phyloP scores from a whole-genome alignment of 2,113 vertebrate genomes.

The Melanerpes formicivorus region DNA sequence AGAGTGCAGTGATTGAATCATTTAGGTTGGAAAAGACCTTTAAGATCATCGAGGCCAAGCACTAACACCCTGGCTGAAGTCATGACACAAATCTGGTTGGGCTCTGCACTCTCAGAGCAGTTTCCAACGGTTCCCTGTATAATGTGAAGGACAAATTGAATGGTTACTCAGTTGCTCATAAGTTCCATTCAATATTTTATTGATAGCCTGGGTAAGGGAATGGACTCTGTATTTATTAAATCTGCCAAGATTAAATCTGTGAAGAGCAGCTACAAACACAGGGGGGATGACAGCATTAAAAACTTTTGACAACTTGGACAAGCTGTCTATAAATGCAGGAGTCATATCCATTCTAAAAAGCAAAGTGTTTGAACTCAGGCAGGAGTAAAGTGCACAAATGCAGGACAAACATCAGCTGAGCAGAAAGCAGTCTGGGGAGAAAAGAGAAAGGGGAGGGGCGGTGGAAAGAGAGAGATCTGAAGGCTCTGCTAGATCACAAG shows the following conservation, averaged over 20 bases:
- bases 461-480: background rate
- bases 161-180: slow-evolving; percentile 41
- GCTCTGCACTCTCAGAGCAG: background rate
- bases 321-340: slow-evolving; percentile 34
- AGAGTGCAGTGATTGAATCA: background rate
- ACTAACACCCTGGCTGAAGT: background rate
- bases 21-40: too few species aligned
- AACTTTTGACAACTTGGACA: slow-evolving; percentile 57
- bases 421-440: background rate
- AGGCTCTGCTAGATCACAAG: background rate
- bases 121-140: background rate
- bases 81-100: background rate
- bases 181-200: slow-evolving; percentile 62
- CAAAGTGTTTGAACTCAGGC: background rate
- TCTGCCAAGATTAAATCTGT: slow-evolving; percentile 57
- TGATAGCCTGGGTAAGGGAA: slow-evolving; percentile 49
- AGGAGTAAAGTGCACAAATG: background rate
- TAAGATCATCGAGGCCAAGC: too few species aligned
- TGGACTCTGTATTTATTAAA: slow-evolving; percentile 58
- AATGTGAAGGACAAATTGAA: slow-evolving; percentile 38
- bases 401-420: background rate
- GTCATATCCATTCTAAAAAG: background rate
- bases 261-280: slow-evolving; percentile 15
- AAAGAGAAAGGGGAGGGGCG: too few species aligned
- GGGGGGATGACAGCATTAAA: slow-evolving; percentile 10